Base-by-base conservation (phyloP, 1,140 invertebrate genomes). In the Drosophila lacertosa region DNA sequence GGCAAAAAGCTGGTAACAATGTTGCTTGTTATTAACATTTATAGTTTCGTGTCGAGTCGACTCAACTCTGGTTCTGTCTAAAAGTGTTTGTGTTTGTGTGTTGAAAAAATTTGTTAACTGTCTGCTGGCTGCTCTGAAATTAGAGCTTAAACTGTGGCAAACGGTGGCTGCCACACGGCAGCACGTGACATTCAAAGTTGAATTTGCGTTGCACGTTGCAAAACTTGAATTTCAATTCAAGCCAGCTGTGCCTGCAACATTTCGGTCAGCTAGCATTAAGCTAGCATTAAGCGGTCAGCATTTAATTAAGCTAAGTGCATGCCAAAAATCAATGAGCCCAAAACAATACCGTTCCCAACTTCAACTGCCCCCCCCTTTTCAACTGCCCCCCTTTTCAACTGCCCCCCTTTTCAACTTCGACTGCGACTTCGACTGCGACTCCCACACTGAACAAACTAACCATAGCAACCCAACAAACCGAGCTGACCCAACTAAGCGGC, bases 21-120 rank as follows among this genome's bases (percentile, higher is more conserved):
- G 81, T 84, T 84, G 73, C 81, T 81, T 63, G 81, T 84, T 84
- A 86, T 86, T 86, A 86, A 86, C 81, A 84, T 84, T 86, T 86
- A 84, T 84, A 84, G 81, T 86, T 83, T 83, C 77, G 73, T 86
- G 81, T 81, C 62, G 81, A 84, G 51, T 45, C 45, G 40, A 58
- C 11, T 53, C 13, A 18, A 48, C 24, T 64, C 7, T 22, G 40
- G 26, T 60, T 24, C 22, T 60, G 45, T 50, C 29, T 26, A 9
- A 40, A 3, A 50, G 16, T 47, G 13, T 68, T 13, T 66, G n/a
- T 63, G 32, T 39, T 39, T 78, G 26, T 42, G 54, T 58, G 26
- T 44, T 13, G 48, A 24, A 22, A 63, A 62, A 76, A 65, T 76
- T 73, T 77, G 73, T 82, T 69, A 81, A 54, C 63, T 45, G 69